These are phyloP conservation scores for Oegoconia quadripuncta DNA, from an alignment of 2,888 invertebrate species.

Conservation along the genomic window DNA sequence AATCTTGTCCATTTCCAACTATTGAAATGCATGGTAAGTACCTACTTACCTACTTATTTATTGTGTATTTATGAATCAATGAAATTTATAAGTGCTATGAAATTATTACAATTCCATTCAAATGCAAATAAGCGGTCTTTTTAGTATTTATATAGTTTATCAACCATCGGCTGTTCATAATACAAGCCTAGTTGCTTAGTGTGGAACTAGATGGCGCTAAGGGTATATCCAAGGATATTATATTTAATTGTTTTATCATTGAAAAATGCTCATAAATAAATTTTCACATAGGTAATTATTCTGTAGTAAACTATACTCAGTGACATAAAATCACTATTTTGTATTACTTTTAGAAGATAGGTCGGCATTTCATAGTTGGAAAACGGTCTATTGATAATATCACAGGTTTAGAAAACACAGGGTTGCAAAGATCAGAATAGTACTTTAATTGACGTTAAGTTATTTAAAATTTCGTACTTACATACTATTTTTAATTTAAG, in stretches of 20 bases:
- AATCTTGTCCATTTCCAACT: slow-evolving; percentile 42
- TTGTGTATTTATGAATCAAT: background rate
- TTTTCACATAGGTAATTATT: too few relatives aligned
- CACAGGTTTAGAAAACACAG: slow-evolving; percentile 71
- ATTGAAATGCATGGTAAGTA: slow-evolving; percentile 21
- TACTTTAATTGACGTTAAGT: slow-evolving; percentile 28
- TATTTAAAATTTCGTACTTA: slow-evolving; percentile 5
- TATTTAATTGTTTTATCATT: too few relatives aligned
- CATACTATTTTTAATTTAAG: slow-evolving; percentile 10
- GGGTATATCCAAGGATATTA: too few relatives aligned
- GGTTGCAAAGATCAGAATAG: slow-evolving; percentile 53
- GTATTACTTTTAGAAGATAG: slow-evolving; percentile 3
- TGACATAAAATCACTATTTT: slow-evolving; percentile 12
- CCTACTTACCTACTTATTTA: background rate
- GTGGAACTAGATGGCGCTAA: too few relatives aligned
- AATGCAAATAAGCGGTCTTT: too few relatives aligned
- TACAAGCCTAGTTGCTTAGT: too few relatives aligned
- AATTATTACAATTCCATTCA: too few relatives aligned
- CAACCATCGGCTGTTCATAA: too few relatives aligned
- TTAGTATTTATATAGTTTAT: too few relatives aligned
- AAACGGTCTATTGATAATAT: slow-evolving; percentile 48
- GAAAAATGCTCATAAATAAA: too few relatives aligned
- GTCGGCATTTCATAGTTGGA: slow-evolving; percentile 47
- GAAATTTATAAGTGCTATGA: too few relatives aligned
- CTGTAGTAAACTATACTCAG: too few relatives aligned